Percentiles rank a stretch among this genome's conserved stretches.
These are phyloP conservation scores for Yponomeuta plumbellus DNA, from an alignment of 2,888 invertebrate genomes.

Conservation along the genomic window DNA sequence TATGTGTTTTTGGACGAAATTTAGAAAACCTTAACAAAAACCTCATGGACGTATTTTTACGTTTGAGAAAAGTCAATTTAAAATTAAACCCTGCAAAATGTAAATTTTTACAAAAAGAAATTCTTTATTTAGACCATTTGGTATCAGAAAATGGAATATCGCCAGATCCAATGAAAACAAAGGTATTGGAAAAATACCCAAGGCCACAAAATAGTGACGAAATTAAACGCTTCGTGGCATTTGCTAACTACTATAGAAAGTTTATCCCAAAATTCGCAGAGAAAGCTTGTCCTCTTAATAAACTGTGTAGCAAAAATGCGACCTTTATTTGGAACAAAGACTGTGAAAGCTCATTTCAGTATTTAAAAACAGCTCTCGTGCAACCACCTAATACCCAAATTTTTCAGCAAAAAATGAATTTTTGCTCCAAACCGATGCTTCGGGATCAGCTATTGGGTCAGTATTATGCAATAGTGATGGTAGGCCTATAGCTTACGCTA, in stretches of 20 bases:
- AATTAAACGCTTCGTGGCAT: no score
- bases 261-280: slow-evolving; percentile 24
- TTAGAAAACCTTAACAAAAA: slow-evolving; percentile 18
- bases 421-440: slow-evolving; percentile 12
- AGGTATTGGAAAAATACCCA: slow-evolving; percentile 18
- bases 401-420: slow-evolving; percentile 8
- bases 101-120: slow-evolving; percentile 22
- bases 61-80: slow-evolving; percentile 19
- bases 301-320: no score
- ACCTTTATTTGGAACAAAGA: no score
- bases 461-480: slow-evolving; percentile 9
- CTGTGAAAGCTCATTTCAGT: no score
- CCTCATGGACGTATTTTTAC: slow-evolving; percentile 20
- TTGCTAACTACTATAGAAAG: slow-evolving; percentile 24
- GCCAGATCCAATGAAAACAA: slow-evolving; percentile 17
- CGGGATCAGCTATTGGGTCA: slow-evolving; percentile 5
- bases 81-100: slow-evolving; percentile 23
- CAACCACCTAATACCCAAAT: no score
- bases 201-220: slow-evolving; percentile 20
- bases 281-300: slow-evolving; percentile 20
- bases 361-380: slow-evolving; percentile 4
- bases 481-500: slow-evolving; percentile 13
- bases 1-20: slow-evolving; percentile 10
- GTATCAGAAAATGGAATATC: slow-evolving; percentile 19
- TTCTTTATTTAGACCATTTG: slow-evolving; percentile 23